Evolutionary conservation across 2,797 vertebrate species (phyloP), one percentile per base, ranked within the genome.

Genomic region (Carapus acus): DNA sequence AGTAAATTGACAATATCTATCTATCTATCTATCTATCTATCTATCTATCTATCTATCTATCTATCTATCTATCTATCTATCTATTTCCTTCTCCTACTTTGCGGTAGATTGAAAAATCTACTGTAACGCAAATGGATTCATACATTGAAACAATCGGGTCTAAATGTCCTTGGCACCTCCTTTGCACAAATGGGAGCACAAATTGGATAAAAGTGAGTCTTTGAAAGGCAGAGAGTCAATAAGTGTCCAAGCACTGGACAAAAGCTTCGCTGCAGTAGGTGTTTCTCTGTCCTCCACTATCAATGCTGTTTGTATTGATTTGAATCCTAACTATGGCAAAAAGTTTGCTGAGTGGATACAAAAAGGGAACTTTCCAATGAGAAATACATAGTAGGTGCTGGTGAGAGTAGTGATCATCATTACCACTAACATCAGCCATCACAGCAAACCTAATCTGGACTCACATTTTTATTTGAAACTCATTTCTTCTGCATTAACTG

Each of bases 281-380:
- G 46, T 38, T 61, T 61, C 12, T 6, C 49, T 18, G 31, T 3
- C 45, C 57, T 76, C 62, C 69, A 63, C 50, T 66, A 74, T 74
- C 64, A 42, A 73, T 58, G 51, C 9, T 8, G 13, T 17, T 57
- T 38, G 8, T 27, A 66, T 62, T 9, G 54, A 67, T 67, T 56
- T 11, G 42, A 49, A 18, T 24, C 16, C 13, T 13, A 50, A 65
- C 57, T 22, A 38, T 47, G 12, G 29, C 18, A 61, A 63, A 38
- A 38, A 38, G 62, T 60, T 69, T 51, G 24, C 43, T 6, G 37
- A 58, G 43, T 40, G 24, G 12, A 63, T 9, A 43, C 50, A 63
- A 24, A 44, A 16, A 58, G 23, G 49, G 45, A 22, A 58, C 41
- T 52, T 34, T 36, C 13, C 24, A 57, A 19, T 49, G 23, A 37